Conservation (phyloP, 92 coral and sea anemone genomes). For the Palythoa grandiflora region DNA sequence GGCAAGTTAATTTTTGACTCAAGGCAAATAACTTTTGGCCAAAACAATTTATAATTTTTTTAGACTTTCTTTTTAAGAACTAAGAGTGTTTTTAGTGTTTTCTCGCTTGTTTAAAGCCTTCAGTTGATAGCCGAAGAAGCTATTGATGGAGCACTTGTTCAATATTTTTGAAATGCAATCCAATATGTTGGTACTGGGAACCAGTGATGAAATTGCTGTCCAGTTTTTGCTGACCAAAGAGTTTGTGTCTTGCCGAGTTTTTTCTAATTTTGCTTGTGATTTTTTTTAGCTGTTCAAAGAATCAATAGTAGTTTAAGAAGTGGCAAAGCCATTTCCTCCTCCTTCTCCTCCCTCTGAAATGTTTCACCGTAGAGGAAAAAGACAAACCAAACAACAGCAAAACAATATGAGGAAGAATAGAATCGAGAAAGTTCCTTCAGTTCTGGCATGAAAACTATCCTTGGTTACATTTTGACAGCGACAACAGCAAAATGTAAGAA, state of each 20-base stretch:
- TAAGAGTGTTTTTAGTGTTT: background rate
- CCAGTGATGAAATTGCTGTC: background rate
- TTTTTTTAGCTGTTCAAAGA: background rate
- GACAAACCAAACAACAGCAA: no score
- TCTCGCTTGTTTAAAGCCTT: background rate
- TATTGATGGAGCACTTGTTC: background rate
- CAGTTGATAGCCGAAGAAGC: background rate
- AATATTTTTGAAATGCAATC: background rate
- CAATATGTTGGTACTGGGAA: background rate
- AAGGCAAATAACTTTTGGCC: background rate
- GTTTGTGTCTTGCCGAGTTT: background rate
- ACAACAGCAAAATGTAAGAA: no score
- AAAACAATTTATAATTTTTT: no score
- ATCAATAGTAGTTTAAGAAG: no score
- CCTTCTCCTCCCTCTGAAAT: no score
- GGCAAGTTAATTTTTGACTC: background rate
- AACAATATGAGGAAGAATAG: no score
- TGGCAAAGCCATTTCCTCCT: no score
- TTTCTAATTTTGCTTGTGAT: background rate
- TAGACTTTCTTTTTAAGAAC: no score
- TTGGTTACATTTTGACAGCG: no score
- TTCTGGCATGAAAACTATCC: no score
- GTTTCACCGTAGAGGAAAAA: no score
- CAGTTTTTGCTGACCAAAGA: background rate
- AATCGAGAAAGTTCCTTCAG: no score